Base-by-base conservation (phyloP, 2,113 vertebrate species). In the Corydoras maculifer region DNA sequence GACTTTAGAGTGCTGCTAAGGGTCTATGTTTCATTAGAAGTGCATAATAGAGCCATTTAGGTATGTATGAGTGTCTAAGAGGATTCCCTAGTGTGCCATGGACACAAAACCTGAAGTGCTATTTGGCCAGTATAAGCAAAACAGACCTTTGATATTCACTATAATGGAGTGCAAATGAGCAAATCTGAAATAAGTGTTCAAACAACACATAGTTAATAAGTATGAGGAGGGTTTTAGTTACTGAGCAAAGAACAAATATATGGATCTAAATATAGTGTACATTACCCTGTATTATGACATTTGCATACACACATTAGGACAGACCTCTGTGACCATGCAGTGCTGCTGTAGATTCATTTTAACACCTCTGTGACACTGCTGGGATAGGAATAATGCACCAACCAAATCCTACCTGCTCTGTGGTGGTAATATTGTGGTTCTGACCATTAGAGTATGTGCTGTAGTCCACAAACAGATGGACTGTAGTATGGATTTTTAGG, bases 51-150 rank as follows among this genome's bases (percentile, higher is more conserved):
- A 35, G n/a, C 49, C 49, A 18, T 62, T 31, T 53, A 48, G 13
- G 48, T 25, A 25, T 58, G 62, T 3, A 13, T 31, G 49, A 59
- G 59, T 63, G 65, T 72, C 65, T 61, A 14, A 65, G 60, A 75
- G 61, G 55, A 72, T 73, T 65, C 61, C 50, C 58, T 60, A 55
- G 61, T 18, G 53, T 62, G 25, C 49, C 25, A 55, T 62, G 54
- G 55, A 62, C 14, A 29, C 11, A 54, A 61, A 61, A 29, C 65
- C 54, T 64, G 8, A 11, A 53, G 69, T 9, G 49, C 15, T 53
- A 58, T 58, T 72, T 72, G 48, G 25, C 8, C 29, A 60, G 65
- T 7, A 29, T 65, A 69, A 72, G 73, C 69, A 75, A 78, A 75
- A 78, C 18, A n/a, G 54, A 61, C 35, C 73, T 70, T 58, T 11